phyloP scores from a whole-genome alignment of 2,113 vertebrate genomes.

The Tiliqua scincoides region DNA sequence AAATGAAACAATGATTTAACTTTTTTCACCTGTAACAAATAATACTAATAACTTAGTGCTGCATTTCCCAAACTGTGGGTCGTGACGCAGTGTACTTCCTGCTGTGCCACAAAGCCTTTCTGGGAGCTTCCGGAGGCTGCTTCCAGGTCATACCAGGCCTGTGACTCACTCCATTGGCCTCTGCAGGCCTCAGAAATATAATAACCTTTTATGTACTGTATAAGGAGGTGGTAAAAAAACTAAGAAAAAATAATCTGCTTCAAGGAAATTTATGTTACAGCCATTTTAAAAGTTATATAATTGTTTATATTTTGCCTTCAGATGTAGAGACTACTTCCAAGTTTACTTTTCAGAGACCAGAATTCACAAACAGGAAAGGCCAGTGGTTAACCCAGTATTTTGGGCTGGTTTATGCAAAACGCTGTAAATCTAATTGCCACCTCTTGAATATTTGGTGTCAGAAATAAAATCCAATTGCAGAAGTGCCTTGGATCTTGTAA shows the following conservation, averaged over 20 bases:
- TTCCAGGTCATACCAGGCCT: too few species aligned
- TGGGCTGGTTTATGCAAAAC: neutral
- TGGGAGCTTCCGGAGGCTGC: too few species aligned
- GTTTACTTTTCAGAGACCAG: neutral
- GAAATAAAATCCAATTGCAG: constrained; percentile 3
- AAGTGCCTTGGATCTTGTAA: constrained; percentile 21
- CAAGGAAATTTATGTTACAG: neutral
- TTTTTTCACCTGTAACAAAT: neutral
- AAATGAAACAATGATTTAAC: neutral
- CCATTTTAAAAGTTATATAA: neutral
- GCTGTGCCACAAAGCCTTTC: too few species aligned
- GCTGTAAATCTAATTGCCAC: neutral
- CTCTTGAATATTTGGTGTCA: constrained; percentile 19
- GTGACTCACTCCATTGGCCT: too few species aligned
- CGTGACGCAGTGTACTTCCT: too few species aligned
- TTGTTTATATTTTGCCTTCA: neutral
- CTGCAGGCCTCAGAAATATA: too few species aligned
- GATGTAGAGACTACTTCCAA: neutral
- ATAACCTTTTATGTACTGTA: neutral
- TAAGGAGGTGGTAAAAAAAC: neutral
- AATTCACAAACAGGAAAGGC: neutral
- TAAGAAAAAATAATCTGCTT: neutral
- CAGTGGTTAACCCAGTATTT: neutral
- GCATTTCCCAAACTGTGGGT: too few species aligned
- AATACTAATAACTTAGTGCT: too few species aligned